phyloP scores from a whole-genome alignment of 2,888 invertebrate species.

The Diarsia rubi region DNA sequence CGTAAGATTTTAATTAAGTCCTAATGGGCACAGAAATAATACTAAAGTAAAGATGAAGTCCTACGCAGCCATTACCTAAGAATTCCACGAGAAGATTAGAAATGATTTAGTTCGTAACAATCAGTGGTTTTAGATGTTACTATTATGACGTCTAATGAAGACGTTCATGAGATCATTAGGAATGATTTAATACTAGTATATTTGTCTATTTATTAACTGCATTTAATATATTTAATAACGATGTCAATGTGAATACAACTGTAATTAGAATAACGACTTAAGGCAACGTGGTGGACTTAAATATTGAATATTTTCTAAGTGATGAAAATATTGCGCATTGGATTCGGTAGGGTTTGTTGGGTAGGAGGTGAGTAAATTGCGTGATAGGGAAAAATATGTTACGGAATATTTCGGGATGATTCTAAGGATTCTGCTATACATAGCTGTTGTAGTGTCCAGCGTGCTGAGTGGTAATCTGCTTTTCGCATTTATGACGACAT shows the following conservation, averaged over 20 bases:
- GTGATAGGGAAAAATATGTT: background rate
- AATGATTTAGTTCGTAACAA: background rate
- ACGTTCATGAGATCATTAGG: background rate
- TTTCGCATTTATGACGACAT: no score
- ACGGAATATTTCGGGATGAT: background rate
- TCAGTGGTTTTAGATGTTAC: background rate
- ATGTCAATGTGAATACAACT: background rate
- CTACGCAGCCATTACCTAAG: background rate
- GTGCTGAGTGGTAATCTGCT: no score
- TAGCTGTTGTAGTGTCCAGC: background rate
- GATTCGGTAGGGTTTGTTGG: background rate
- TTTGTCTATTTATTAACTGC: slow-evolving; percentile 1
- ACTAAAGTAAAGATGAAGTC: slow-evolving; percentile 3
- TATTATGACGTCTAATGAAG: background rate
- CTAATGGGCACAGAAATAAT: background rate
- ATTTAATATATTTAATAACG: background rate
- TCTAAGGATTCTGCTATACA: background rate
- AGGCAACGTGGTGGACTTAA: background rate
- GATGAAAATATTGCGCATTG: slow-evolving; percentile 7
- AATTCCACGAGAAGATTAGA: background rate
- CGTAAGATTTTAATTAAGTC: background rate
- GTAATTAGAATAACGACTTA: background rate
- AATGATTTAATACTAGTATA: background rate
- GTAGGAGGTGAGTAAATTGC: background rate
- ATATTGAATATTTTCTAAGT: background rate